Conservation (phyloP, 2,888 invertebrate species). For the Chalcosyrphus nemorum region DNA sequence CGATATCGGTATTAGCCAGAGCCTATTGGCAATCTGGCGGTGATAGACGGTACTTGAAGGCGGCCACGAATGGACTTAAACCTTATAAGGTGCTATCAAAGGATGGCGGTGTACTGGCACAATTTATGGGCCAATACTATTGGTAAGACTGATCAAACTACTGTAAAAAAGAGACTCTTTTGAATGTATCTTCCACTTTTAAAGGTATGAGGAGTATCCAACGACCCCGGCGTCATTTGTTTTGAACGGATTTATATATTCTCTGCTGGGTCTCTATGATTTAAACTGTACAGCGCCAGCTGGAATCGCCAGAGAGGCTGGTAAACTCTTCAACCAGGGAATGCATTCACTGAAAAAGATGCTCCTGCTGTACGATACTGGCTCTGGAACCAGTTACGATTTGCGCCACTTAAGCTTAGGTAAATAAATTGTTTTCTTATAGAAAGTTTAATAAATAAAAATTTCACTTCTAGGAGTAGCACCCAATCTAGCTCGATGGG, state of each 20-base stretch:
- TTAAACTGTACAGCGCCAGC: conserved; percentile 91
- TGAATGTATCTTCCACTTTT: neutral
- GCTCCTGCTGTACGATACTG: conserved; percentile 95
- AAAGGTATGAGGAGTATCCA: conserved; percentile 98
- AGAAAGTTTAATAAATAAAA: too few species aligned
- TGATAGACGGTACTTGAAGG: conserved; percentile 88
- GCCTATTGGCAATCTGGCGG: conserved; percentile 93
- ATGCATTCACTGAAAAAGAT: conserved; percentile 93
- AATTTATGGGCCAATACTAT: conserved; percentile 91
- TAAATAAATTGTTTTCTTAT: conserved; percentile 26
- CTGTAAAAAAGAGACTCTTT: neutral
- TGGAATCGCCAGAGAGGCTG: conserved; percentile 87
- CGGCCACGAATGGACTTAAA: conserved; percentile 91
- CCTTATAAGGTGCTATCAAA: conserved; percentile 89
- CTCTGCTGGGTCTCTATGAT: conserved; percentile 97
- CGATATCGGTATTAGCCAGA: conserved; percentile 95
- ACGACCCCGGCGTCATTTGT: conserved; percentile 97
- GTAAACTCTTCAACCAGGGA: conserved; percentile 91
- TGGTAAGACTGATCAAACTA: conserved; percentile 90
- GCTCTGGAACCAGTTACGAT: conserved; percentile 97
- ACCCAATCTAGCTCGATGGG: conserved; percentile 98
- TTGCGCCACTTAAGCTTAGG: conserved; percentile 95
- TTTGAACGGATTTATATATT: conserved; percentile 99
- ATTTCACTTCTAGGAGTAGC: conserved; percentile 84
- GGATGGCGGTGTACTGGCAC: conserved; percentile 92